Base-by-base conservation (phyloP, 1,140 invertebrate genomes). In the Stegodyphus dumicola region DNA sequence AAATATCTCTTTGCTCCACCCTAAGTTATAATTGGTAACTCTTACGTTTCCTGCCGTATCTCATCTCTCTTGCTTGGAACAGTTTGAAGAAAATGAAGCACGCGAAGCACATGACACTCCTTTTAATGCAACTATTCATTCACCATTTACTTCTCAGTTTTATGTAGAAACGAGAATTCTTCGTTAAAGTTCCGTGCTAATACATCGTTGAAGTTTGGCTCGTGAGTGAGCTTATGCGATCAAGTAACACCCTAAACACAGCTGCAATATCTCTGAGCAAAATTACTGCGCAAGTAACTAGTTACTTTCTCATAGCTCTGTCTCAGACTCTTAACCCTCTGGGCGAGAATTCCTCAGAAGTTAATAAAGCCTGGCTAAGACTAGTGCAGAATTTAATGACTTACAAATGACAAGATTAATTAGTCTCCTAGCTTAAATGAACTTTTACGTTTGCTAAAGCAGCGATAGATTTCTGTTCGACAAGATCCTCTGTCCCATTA, bases 331-430 rank as follows among this genome's bases (percentile, higher is more conserved):
- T 53, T 75, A 75, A 64, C 73, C 60, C 52, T n/a, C 15, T 60
- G 56, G 60, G 52, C 52, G n/a, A 18, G 53, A 75, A 75, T 56
- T 75, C 60, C 73, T 52, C 33, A 33, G 33, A 33, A 33, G 33
- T 33, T 33, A 33, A 33, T 33, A 33, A 33, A 33, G 33, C 33
- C 33, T 1, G 33, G 33, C 3, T 33, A 33, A 33, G 33, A 33
- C 33, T 3, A 33, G 33, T 33, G 33, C 17, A 52, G 73, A 75
- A 75, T 75, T 75, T 75, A 75, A 75, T 60, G 73, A 75, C 53
- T 75, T 75, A 75, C 73, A 75, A 75, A 75, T 75, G 73, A 75
- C 73, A 75, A 75, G 73, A 75, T 75, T 75, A 75, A 75, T 75
- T 75, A 75, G 73, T 75, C 52, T 17, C 33, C 73, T 75, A 54